A percentile compares a stretch with the other conserved stretches of the same genome.
Conservation (phyloP, 2,797 vertebrate species). For the Scyliorhinus canicula region DNA sequence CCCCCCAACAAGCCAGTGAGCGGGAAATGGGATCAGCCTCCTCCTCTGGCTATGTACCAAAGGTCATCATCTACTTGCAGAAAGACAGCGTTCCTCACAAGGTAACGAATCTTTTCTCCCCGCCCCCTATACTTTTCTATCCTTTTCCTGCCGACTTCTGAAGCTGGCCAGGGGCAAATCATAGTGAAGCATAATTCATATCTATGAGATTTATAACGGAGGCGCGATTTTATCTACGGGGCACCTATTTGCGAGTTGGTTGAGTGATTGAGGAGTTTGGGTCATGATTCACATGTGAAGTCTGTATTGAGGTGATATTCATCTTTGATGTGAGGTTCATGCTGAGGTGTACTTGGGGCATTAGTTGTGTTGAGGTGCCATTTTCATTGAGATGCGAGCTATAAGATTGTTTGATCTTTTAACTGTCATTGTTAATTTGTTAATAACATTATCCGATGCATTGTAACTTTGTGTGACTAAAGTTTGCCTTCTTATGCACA, state of each 20-base stretch:
- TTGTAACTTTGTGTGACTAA: not conserved
- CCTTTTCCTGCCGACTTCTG: not conserved
- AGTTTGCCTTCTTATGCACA: too few species aligned
- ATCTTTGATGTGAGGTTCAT: not conserved
- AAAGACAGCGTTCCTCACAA: not conserved
- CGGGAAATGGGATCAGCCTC: constrained; percentile 29
- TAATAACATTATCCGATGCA: not conserved
- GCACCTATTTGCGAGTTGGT: not conserved
- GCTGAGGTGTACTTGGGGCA: too few species aligned
- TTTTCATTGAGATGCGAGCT: not conserved
- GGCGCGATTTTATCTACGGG: not conserved
- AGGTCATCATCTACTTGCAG: constrained; percentile 33
- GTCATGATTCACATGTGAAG: not conserved
- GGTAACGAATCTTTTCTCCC: not conserved
- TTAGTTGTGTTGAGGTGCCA: not conserved
- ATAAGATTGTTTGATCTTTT: not conserved
- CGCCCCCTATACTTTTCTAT: too few species aligned
- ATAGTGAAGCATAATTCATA: not conserved
- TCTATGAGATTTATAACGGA: not conserved
- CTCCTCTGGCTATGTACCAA: constrained; percentile 6
- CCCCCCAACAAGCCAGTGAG: too few species aligned
- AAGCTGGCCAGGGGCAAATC: not conserved
- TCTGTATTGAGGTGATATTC: not conserved
- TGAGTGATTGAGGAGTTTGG: not conserved
- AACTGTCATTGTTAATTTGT: not conserved